Evolutionary conservation across 35 echinoderm and acorn worm genomes (phyloP).

Genomic region (Heliocidaris tuberculata): DNA sequence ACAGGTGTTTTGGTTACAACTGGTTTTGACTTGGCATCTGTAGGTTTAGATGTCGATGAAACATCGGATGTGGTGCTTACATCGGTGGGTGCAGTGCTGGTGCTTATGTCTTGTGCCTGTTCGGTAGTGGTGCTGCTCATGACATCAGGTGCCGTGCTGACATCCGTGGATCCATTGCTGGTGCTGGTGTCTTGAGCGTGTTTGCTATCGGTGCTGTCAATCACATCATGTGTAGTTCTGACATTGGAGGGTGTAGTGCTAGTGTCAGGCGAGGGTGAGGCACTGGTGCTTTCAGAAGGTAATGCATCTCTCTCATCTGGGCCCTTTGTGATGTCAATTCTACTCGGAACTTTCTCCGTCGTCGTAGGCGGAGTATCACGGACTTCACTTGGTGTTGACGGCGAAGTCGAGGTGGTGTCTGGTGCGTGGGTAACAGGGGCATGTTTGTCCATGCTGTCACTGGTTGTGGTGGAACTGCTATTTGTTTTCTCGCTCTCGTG

Average conservation of each 20-base stretch:
- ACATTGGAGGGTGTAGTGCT: background rate
- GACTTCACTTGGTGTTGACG: no score
- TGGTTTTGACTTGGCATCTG: background rate
- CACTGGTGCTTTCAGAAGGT: background rate
- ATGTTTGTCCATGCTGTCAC: background rate
- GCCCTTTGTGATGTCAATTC: background rate
- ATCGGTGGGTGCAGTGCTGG: background rate
- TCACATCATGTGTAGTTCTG: background rate
- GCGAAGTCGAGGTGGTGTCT: background rate
- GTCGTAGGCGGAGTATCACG: background rate
- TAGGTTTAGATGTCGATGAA: background rate
- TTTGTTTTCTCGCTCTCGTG: background rate
- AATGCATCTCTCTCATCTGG: background rate
- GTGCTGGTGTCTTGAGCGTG: background rate
- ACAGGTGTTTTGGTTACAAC: background rate
- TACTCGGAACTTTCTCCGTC: background rate
- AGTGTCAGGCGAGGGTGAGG: no score
- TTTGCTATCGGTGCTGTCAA: background rate
- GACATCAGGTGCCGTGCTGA: no score
- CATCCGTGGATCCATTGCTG: background rate
- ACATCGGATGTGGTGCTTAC: background rate
- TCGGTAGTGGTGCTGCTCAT: background rate
- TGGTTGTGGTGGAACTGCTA: background rate
- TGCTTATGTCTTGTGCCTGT: background rate
- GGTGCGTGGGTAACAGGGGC: background rate